Conservation (phyloP, 2,797 vertebrate species). For the Platyrinchus mystaceus region DNA sequence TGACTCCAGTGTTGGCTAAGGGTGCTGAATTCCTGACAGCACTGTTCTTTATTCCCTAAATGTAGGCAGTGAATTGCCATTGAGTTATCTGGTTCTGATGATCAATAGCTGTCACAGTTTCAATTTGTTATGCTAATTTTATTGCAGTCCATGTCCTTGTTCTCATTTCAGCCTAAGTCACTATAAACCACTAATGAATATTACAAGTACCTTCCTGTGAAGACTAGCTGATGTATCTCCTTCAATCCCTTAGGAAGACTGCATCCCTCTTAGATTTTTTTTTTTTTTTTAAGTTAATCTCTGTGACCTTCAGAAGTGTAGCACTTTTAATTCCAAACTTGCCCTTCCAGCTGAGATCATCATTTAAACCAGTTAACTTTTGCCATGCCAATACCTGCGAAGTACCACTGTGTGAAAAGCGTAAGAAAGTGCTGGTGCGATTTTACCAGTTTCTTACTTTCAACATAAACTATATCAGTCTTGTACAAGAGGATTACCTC, state of each 20-base stretch:
- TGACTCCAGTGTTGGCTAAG: background rate
- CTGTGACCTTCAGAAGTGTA: background rate
- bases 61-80: background rate
- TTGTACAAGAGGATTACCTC: background rate
- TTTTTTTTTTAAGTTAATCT: background rate
- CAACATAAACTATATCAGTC: background rate
- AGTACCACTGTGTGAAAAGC: background rate
- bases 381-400: background rate
- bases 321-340: background rate
- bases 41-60: background rate
- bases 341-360: background rate
- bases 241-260: background rate
- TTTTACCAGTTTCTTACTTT: background rate
- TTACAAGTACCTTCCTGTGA: background rate
- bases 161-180: background rate
- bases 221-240: background rate
- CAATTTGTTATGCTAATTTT: conserved; percentile 46
- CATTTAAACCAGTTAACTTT: background rate
- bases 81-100: background rate
- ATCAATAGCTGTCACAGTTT: conserved; percentile 18
- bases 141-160: conserved; percentile 20
- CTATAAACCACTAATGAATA: conserved; percentile 28
- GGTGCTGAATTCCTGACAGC: background rate
- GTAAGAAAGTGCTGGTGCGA: background rate
- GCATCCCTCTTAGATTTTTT: background rate